Conservation (phyloP, 2,113 vertebrate species). For the Ptilonorhynchus violaceus region DNA sequence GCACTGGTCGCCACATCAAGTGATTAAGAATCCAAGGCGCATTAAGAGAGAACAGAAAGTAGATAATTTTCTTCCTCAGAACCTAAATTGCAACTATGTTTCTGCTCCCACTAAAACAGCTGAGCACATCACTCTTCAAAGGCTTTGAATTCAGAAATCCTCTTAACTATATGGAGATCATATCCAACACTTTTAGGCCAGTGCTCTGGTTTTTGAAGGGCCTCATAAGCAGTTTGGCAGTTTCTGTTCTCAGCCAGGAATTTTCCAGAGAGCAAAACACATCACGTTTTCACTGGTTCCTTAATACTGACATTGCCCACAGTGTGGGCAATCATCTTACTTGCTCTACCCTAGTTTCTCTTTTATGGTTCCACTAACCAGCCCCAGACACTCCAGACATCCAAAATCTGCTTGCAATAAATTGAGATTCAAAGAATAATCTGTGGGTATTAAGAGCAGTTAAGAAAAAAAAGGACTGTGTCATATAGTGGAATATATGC, state of each 20-base stretch:
- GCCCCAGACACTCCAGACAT: neutral
- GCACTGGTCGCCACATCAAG: neutral
- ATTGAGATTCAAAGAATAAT: neutral
- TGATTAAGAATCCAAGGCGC: neutral
- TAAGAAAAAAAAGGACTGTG: neutral
- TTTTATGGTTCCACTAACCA: neutral
- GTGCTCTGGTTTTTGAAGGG: neutral
- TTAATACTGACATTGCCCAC: neutral
- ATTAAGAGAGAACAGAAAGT: neutral
- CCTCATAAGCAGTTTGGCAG: neutral
- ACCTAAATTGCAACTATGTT: neutral
- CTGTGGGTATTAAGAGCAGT: neutral
- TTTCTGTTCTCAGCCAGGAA: neutral
- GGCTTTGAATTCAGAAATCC: neutral
- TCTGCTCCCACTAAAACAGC: neutral
- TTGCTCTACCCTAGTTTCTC: neutral
- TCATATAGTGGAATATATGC: neutral
- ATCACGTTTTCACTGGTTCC: neutral
- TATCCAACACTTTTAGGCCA: neutral
- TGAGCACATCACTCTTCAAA: neutral
- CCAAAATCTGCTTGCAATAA: neutral
- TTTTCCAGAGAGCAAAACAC: neutral
- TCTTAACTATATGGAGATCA: neutral
- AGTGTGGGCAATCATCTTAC: neutral
- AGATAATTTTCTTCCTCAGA: neutral